Percentiles rank a stretch among this genome's conserved stretches.
Conservation (phyloP, 2,797 vertebrate species). For the Eulemur rubriventer region DNA sequence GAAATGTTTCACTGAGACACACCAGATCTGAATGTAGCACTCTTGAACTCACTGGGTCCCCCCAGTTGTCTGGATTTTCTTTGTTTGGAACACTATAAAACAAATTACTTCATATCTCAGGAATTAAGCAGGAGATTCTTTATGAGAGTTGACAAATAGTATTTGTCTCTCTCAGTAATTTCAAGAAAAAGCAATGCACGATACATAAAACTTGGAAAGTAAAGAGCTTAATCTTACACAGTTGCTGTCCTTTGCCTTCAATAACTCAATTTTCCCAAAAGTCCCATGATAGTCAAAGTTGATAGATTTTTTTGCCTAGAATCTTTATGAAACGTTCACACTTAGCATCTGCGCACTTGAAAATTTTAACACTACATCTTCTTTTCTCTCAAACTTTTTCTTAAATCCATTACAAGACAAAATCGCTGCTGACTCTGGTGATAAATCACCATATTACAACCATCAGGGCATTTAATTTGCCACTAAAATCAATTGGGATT, state of each 20-base stretch:
- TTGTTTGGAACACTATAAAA: neutral
- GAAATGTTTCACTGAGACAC: neutral
- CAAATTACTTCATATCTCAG: neutral
- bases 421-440: slow-evolving; percentile 66
- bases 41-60: neutral
- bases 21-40: neutral
- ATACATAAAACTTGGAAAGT: neutral
- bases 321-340: slow-evolving; percentile 52
- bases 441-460: slow-evolving; percentile 84
- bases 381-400: neutral
- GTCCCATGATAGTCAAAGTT: neutral
- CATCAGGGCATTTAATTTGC: slow-evolving; percentile 85
- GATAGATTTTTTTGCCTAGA: slow-evolving; percentile 4
- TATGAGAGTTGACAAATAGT: neutral
- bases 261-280: slow-evolving; percentile 62
- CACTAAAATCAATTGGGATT: slow-evolving; percentile 82
- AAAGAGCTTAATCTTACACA: neutral
- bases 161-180: neutral
- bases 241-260: slow-evolving; percentile 17
- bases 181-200: neutral
- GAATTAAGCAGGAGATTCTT: neutral
- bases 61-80: neutral
- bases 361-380: slow-evolving; percentile 43
- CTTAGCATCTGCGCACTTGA: neutral
- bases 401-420: slow-evolving; percentile 70